Conservation (phyloP, 2,888 invertebrate genomes). For the Eristalis arbustorum region DNA sequence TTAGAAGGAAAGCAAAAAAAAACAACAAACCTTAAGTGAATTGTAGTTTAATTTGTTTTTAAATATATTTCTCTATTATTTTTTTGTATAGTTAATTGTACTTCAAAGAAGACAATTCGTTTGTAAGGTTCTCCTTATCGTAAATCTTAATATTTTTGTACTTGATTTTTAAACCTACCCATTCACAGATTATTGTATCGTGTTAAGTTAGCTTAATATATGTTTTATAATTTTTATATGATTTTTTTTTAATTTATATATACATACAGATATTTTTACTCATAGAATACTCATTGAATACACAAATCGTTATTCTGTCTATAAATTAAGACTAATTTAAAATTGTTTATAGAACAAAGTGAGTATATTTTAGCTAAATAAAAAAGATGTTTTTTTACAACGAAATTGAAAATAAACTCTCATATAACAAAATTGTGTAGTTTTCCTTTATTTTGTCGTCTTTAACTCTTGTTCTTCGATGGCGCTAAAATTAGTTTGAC, state of each 20-base stretch:
- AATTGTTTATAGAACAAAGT: slow-evolving; percentile 39
- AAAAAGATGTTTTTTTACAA: slow-evolving; percentile 65
- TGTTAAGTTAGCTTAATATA: neutral
- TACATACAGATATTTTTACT: slow-evolving; percentile 18
- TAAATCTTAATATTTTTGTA: slow-evolving; percentile 2
- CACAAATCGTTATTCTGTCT: slow-evolving; percentile 21
- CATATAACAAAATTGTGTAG: neutral
- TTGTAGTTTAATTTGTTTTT: slow-evolving; percentile 10
- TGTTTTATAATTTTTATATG: slow-evolving; percentile 16
- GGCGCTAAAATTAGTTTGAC: too few relatives aligned
- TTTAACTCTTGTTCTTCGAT: too few relatives aligned
- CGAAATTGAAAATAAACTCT: slow-evolving; percentile 26
- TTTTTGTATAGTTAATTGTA: slow-evolving; percentile 37
- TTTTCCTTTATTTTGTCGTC: neutral
- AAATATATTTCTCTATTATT: neutral
- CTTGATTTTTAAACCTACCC: neutral
- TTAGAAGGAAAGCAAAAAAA: neutral
- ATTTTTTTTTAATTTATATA: slow-evolving; percentile 37
- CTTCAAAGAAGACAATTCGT: slow-evolving; percentile 4
- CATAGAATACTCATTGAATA: slow-evolving; percentile 47
- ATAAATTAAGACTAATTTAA: slow-evolving; percentile 47
- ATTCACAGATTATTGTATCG: slow-evolving; percentile 4
- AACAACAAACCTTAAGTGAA: neutral
- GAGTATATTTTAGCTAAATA: slow-evolving; percentile 56
- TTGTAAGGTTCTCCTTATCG: slow-evolving; percentile 24